These are phyloP conservation scores for Selenia dentaria DNA, from an alignment of 2,888 invertebrate species.

Conservation along the genomic window DNA sequence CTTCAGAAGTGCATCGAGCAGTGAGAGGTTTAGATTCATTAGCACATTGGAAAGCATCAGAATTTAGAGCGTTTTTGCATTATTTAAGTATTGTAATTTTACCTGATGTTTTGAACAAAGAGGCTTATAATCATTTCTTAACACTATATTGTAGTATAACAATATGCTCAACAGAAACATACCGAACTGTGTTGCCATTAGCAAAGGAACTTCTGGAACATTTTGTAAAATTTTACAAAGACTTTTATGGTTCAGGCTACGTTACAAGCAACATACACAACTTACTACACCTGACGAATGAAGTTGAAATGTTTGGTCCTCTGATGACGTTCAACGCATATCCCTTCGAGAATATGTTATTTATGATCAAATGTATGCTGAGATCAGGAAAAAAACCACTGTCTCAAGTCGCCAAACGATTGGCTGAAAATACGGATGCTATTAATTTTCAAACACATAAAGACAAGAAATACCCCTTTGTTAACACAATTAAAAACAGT, in stretches of 20 bases:
- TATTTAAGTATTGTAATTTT: not conserved
- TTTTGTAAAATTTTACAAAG: slow-evolving; percentile 14
- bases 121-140: not conserved
- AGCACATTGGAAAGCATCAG: slow-evolving; percentile 32
- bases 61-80: not conserved
- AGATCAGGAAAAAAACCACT: too few relatives aligned
- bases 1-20: slow-evolving; percentile 31
- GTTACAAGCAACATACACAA: slow-evolving; percentile 4
- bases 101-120: not conserved
- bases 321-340: too few relatives aligned
- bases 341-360: not conserved
- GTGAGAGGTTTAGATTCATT: slow-evolving; percentile 25
- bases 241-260: slow-evolving; percentile 5
- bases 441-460: not conserved
- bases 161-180: not conserved
- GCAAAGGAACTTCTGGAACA: slow-evolving; percentile 2
- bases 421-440: slow-evolving; percentile 3
- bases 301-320: not conserved
- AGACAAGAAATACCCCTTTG: not conserved
- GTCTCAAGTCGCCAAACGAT: not conserved
- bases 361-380: not conserved
- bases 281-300: not conserved
- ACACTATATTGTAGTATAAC: not conserved
- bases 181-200: slow-evolving; percentile 14
- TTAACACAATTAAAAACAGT: slow-evolving; percentile 1